Base-by-base conservation (phyloP, 2,888 invertebrate genomes). In the Drosophila meridionalis region DNA sequence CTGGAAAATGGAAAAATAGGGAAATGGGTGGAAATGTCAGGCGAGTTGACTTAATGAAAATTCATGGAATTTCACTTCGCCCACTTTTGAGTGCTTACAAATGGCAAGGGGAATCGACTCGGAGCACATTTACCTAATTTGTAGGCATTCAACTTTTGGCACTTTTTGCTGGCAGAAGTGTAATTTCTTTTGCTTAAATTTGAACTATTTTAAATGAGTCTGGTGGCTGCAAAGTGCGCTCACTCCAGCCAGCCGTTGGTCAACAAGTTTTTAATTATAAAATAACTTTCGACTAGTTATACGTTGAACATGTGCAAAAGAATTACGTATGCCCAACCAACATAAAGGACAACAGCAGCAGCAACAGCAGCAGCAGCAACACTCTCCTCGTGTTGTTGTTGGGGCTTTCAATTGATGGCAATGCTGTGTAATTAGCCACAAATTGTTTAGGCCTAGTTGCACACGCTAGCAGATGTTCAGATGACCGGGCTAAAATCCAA, bases 341-440 rank as follows among this genome's bases (percentile, higher is more conserved):
- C 20, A 34, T 20, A 12, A 36, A 36, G 58, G 45, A 11, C 68
- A 55, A 26, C 47, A 67, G 65, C 71, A 69, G 30, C 66, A 71
- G 20, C 20, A 20, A 50, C 40, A 52, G 34, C 52, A 56, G 20
- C 48, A 65, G 38, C 26, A 45, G 28, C 47, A 48, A 61, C 58
- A 55, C 34, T 36, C 32, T 28, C 14, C 34, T 40, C n/a, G 30
- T 2, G 65, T 65, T 50, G 64, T 38, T 50, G 43, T 26, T 79
- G 64, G 58, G 58, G 14, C 38, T 43, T 64, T 69, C 76, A 90
- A 86, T 90, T 90, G 85, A 90, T 86, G 83, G 78, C 87, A 77
- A 73, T 88, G 83, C 83, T 78, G 74, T 88, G 87, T 87, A 87
- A 87, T 87, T 87, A 87, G 91, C 87, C 91, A 90, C 91, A 87